phyloP scores from a whole-genome alignment of 2,113 vertebrate genomes.

The Lophius piscatorius region DNA sequence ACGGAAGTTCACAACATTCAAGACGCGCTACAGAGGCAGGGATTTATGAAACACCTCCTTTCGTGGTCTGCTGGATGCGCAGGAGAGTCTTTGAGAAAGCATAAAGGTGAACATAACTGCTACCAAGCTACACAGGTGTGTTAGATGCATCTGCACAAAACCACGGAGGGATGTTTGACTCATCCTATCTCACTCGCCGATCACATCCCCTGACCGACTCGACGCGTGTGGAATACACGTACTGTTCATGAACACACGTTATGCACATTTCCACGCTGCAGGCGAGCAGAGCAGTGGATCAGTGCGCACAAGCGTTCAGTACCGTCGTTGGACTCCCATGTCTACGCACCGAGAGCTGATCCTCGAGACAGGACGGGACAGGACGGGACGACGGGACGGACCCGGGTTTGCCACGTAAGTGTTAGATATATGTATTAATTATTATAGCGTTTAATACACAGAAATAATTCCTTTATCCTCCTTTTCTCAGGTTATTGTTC shows the following conservation, averaged over 20 bases:
- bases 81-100: not conserved
- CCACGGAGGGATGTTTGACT: too few relatives aligned
- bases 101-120: too few relatives aligned
- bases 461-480: too few relatives aligned
- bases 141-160: not conserved
- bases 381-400: not conserved
- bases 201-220: too few relatives aligned
- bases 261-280: conserved; percentile 23
- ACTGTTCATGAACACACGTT: conserved; percentile 1
- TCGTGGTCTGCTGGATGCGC: too few relatives aligned
- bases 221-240: not conserved
- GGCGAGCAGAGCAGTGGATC: not conserved
- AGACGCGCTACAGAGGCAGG: conserved; percentile 15
- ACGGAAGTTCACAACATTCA: conserved; percentile 54
- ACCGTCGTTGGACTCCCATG: not conserved
- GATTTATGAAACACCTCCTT: conserved; percentile 34
- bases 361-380: conserved; percentile 15
- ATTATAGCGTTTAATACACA: too few relatives aligned
- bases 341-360: too few relatives aligned
- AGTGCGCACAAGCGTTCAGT: not conserved
- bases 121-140: not conserved
- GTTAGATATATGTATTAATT: too few relatives aligned
- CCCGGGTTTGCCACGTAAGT: conserved; percentile 16
- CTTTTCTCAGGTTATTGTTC: too few relatives aligned
- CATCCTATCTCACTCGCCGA: too few relatives aligned